Base-by-base conservation (phyloP, 35 echinoderm and acorn worm species). In the Ophiothrix spiculata region DNA sequence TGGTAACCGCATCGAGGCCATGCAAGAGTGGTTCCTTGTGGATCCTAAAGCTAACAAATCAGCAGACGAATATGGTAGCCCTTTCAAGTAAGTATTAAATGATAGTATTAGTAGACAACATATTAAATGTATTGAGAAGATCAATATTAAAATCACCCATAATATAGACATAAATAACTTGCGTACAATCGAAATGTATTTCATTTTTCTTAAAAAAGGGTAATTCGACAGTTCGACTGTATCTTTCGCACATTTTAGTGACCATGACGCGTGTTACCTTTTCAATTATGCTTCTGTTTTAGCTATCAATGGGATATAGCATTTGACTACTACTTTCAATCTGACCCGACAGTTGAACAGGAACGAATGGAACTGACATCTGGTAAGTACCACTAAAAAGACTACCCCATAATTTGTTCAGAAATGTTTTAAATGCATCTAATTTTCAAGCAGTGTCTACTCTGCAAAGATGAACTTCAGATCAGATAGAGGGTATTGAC, bases 21-120 rank as follows among this genome's bases (percentile, higher is more conserved):
- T 41, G 4, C 96, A 99, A 73, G 85, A 85, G 14, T 93, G 91
- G 91, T 99, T 94, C 79, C 81, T 99, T 25, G 88, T 99, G 0
- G 91, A 99, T 38, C 96, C 96, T 35, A 81, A 86, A 35, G 96
- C 94, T 16, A 92, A 97, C 37, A 97, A 97, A 31, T 87, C 77
- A 33, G 78, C 83, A 36, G 94, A 89, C 29, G 35, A 77, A 8
- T 97, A 93, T 60, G 94, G 91, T 39, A 93, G 87, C n/a, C 37
- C 64, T 75, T 97, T 82, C 77, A 83, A 81, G 94, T 97, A 90
- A 87, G 90, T 76, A 81, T 97, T 4, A 93, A 87, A n/a, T n/a
- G n/a, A n/a, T n/a, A n/a, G n/a, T n/a, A n/a, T n/a, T n/a, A n/a
- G 56, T 14, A 14, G 14, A 63, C 14, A 63, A 63, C 14, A 63